These are phyloP conservation scores for Leucoraja erinaceus DNA, from an alignment of 2,113 vertebrate species.

Conservation along the genomic window DNA sequence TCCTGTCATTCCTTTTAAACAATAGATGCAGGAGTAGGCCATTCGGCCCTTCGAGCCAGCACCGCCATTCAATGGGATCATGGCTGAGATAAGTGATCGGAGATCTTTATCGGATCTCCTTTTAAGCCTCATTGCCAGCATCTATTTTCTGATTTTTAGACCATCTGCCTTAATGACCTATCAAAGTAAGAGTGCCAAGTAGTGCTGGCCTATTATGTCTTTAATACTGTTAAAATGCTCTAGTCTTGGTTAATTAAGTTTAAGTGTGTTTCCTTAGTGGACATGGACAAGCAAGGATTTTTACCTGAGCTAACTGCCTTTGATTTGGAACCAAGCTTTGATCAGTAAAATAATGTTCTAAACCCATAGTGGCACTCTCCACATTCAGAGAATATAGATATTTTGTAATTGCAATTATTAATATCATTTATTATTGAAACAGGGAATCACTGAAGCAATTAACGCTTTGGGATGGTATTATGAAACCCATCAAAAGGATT, in stretches of 20 bases:
- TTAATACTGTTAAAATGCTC: not conserved
- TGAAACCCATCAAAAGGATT: constrained; percentile 66
- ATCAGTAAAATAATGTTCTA: not conserved
- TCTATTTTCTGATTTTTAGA: not conserved
- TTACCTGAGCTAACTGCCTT: not conserved
- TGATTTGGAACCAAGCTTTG: not conserved
- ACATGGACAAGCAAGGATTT: not conserved
- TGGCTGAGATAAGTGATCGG: not conserved
- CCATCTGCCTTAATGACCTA: not conserved
- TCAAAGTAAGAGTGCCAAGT: not conserved
- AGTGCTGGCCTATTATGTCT: not conserved
- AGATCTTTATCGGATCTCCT: not conserved
- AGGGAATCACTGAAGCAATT: constrained; percentile 81
- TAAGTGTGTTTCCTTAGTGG: not conserved
- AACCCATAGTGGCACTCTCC: not conserved
- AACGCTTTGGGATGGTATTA: constrained; percentile 90
- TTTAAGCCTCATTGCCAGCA: not conserved
- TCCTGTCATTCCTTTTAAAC: not conserved
- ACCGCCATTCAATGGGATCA: too few relatives aligned
- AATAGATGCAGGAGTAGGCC: too few relatives aligned
- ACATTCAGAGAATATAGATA: not conserved
- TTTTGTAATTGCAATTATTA: not conserved
- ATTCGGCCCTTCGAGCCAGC: too few relatives aligned
- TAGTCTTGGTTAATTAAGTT: not conserved
- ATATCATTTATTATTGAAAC: constrained; percentile 19